Base-by-base conservation (phyloP, 92 coral and sea anemone genomes). In the Pocillopora meandrina region DNA sequence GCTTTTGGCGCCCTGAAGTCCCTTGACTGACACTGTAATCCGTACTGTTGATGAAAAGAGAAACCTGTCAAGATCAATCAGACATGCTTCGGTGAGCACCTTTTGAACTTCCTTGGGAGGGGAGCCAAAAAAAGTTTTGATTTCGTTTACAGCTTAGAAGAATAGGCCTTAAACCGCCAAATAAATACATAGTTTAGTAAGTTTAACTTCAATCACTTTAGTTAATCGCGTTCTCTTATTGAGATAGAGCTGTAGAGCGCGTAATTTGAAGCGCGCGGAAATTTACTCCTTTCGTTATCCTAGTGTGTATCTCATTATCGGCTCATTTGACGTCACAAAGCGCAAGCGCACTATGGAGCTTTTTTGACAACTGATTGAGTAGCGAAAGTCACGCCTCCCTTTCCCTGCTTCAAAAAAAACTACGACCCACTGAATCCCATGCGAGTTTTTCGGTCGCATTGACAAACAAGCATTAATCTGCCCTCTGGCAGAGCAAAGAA, bases 371-470 rank as follows among this genome's bases (percentile, higher is more conserved):
- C 33, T 85, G 89, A 72, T 82, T 87, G 86, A 82, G 79, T 86
- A 84, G 67, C 67, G 52, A 10, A 80, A 87, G 92, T 91, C 95
- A 91, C 95, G 95, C 95, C 95, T 91, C 86, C 92, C 86, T 73
- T 71, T 34, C 21, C 58, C 75, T 35, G 10, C 81, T 81, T 85
- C 86, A 87, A 77, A 86, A 80, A 82, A 88, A 85, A 31, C 71
- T 60, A 81, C 75, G 61, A 89, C 98, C 95, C 85, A 90, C 91
- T 85, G 88, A 85, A 81, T 88, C 92, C 90, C 98, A 94, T 89
- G 98, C 98, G 92, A 90, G 95, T 91, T 88, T 83, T 86, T 65
- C 68, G 89, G 91, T 93, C 87, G 95, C 95, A 89, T 92, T 90
- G 91, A 89, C 89, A 92, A 93, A 91, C 91, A 92, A 65, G 91